These are phyloP conservation scores for Macrotrachela quadricornifera DNA, from an alignment of 1,140 invertebrate species.

Conservation along the genomic window DNA sequence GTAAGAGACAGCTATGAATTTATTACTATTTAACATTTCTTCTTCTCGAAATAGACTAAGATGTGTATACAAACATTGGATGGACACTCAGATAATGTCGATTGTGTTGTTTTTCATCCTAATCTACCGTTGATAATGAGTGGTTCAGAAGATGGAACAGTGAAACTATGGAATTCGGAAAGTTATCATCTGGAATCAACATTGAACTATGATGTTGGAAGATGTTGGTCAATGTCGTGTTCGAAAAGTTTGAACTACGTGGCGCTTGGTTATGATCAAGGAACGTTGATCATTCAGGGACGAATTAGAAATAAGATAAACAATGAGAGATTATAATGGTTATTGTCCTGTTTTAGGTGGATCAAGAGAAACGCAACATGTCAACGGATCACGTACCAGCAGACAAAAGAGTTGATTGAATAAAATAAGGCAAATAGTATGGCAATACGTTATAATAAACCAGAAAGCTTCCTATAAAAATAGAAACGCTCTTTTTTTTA, in stretches of 20 bases:
- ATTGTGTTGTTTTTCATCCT: conserved; percentile 69
- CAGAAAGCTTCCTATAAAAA: too few species aligned
- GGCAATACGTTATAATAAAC: too few species aligned
- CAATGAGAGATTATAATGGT: too few species aligned
- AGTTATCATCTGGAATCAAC: conserved; percentile 56
- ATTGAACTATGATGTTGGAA: conserved; percentile 87
- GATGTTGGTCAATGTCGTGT: conserved; percentile 90
- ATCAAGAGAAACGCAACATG: too few species aligned
- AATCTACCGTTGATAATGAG: conserved; percentile 89
- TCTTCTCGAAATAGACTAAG: conserved; percentile 76
- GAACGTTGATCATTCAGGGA: conserved; percentile 91
- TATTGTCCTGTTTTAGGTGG: too few species aligned
- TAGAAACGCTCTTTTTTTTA: too few species aligned
- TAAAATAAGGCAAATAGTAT: too few species aligned
- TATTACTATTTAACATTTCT: too few species aligned
- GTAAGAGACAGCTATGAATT: conserved; percentile 16
- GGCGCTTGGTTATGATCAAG: conserved; percentile 90
- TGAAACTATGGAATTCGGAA: conserved; percentile 37
- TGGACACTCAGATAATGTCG: conserved; percentile 87
- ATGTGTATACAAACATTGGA: conserved; percentile 95
- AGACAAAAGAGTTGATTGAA: too few species aligned
- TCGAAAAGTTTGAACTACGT: conserved; percentile 88
- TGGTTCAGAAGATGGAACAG: conserved; percentile 69
- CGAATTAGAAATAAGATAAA: too few species aligned
- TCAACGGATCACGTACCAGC: too few species aligned